phyloP scores from a whole-genome alignment of 1,140 invertebrate species.

The Drosophila ercepeae region DNA sequence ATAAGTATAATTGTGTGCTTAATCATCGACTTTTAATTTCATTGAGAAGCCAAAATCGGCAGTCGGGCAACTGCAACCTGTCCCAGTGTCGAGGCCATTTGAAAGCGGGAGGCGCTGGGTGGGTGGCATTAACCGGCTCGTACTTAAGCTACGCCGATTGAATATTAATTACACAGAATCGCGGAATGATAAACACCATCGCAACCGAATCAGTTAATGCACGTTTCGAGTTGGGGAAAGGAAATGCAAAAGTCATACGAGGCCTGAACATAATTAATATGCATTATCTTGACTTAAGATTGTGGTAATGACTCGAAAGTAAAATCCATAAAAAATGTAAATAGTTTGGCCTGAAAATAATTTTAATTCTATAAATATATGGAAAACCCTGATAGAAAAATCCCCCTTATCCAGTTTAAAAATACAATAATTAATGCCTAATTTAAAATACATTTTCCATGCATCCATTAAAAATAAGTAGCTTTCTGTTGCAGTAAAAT shows the following conservation, averaged over 20 bases:
- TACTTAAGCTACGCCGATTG: conserved; percentile 31
- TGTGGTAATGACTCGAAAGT: neutral
- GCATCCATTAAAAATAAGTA: conserved; percentile 2
- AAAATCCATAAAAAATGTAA: neutral
- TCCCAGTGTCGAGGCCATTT: conserved; percentile 40
- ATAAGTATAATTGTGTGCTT: conserved; percentile 12
- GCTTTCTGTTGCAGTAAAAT: neutral
- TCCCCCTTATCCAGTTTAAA: neutral
- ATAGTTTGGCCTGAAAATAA: neutral
- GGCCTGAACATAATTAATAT: conserved; percentile 1
- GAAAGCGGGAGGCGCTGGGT: neutral
- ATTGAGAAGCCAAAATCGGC: conserved; percentile 60
- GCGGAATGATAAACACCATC: conserved; percentile 22
- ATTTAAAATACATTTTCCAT: neutral
- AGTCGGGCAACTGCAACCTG: conserved; percentile 63
- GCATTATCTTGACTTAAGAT: neutral
- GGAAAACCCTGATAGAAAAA: neutral
- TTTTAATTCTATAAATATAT: neutral
- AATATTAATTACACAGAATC: conserved; percentile 48
- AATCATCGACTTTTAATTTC: conserved; percentile 46
- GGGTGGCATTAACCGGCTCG: conserved; percentile 2
- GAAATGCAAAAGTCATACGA: conserved; percentile 16
- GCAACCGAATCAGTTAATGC: conserved; percentile 16
- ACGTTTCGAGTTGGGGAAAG: conserved; percentile 16
- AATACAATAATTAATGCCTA: neutral